Base-by-base conservation (phyloP, 1,140 invertebrate genomes). In the Lepidurus apus region DNA sequence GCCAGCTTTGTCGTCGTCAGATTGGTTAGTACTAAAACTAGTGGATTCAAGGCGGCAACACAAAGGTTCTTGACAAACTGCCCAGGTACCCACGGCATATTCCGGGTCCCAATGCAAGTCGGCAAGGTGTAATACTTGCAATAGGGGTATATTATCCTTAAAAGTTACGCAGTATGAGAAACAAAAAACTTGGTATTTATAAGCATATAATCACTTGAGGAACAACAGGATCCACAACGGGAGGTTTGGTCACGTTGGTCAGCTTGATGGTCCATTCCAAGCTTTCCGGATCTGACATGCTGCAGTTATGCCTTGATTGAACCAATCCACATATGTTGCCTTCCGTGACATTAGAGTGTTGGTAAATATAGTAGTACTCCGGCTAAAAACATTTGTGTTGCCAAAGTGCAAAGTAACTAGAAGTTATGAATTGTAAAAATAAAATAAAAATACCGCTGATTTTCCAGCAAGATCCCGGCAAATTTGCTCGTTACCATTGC, bases 81-180 rank as follows among this genome's bases (percentile, higher is more conserved):
- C 89, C 74, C 91, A 89, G 0, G 89, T 87, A 13, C 89, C 88
- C 1, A 87, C 83, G 78, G 88, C 85, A 82, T 96, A 97, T 7
- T 88, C 82, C 0, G 90, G 89, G 84, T 96, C 94, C 77, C 92
- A 89, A 83, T 96, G 95, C 73, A 93, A 88, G 83, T 96, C 95
- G 0, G 91, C 90, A 73, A 96, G 83, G 44, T 96, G 91, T 10
- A 93, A 85, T 26, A 95, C 86, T 82, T 89, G 87, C 0, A 89
- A 78, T 17, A 79, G 73, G 0, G 76, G 74, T 13, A 42, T 17
- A 8, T 74, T 78, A 73, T 74, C 73, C 80, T 77, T 34, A 34
- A 34, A 34, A 0, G 34, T 34, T 34, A 34, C 34, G 34, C 0
- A 34, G 34, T 34, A 34, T 34, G 3, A 34, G 34, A 26, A 26